Base-by-base conservation (phyloP, 2,888 invertebrate genomes). In the Alviniconcha strummeri region DNA sequence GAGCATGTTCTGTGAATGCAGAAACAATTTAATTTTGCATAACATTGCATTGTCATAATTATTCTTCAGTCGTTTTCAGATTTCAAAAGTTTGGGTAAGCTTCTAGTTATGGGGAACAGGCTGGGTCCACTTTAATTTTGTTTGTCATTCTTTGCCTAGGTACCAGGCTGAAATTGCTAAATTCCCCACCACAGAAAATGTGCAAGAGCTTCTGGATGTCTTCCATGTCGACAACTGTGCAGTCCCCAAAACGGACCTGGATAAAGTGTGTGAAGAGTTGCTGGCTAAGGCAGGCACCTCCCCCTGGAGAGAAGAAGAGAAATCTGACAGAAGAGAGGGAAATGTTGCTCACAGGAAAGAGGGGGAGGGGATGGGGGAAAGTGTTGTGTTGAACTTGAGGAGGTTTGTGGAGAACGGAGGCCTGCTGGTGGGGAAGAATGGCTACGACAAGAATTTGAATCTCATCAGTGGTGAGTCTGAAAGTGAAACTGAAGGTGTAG, bases 381-480 rank as follows among this genome's bases (percentile, higher is more conserved):
- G 81, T 87, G 55, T 88, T 56, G 77, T 83, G 60, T 36, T 88
- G 11, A 85, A 86, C 71, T 54, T 87, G 52, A 74, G 86, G 13
- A 78, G 57, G 19, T 88, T 81, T 82, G 84, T 89, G 11, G 64
- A 79, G 54, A 84, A 85, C 0, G 83, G 83, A 36, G 71, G 75
- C 11, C 67, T 87, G 52, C 60, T 13, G 11, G 56, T 81, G 76
- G 89, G 88, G 77, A 88, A 85, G 82, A 83, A 82, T 72, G 84
- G 86, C 9, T 89, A 84, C 86, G 89, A 90, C 81, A 88, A 88
- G 78, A 89, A 89, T 81, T 64, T 90, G n/a, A 74, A 84, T 72
- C 56, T 84, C 8, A 83, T 87, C 71, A 82, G 86, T 84, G 87
- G 88, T 89, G 86, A 84, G 85, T 55, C 0, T 55, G 36, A 36